A percentile compares a stretch with the other conserved stretches of the same genome.
phyloP scores from a whole-genome alignment of 2,888 invertebrate species.

The Chrysolina americana region DNA sequence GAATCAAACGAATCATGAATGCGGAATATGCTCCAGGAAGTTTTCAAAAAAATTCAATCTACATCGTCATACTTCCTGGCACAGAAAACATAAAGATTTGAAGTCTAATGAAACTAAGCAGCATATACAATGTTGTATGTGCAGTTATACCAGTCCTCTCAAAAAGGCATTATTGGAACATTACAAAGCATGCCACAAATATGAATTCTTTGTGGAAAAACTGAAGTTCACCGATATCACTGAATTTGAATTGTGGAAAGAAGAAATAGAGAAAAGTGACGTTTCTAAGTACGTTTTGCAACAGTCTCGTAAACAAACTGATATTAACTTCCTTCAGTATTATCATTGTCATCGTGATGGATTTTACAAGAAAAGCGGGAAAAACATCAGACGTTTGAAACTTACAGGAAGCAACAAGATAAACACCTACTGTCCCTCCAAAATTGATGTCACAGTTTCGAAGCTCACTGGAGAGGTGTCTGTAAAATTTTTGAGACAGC shows the following conservation, averaged over 20 bases:
- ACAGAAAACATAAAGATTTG: not conserved
- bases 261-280: slow-evolving; percentile 24
- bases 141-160: slow-evolving; percentile 3
- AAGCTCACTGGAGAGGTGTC: slow-evolving; percentile 35
- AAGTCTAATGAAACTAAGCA: not conserved
- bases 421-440: slow-evolving; percentile 54
- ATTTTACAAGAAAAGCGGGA: slow-evolving; percentile 42
- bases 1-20: not conserved
- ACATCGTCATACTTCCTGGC: not conserved
- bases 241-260: slow-evolving; percentile 35
- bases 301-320: slow-evolving; percentile 11
- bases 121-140: slow-evolving; percentile 9
- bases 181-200: slow-evolving; percentile 17
- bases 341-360: slow-evolving; percentile 48
- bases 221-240: slow-evolving; percentile 6
- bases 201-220: slow-evolving; percentile 15
- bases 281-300: slow-evolving; percentile 27
- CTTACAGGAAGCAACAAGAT: slow-evolving; percentile 53
- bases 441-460: slow-evolving; percentile 45
- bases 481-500: slow-evolving; percentile 47
- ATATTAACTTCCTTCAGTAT: slow-evolving; percentile 23
- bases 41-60: slow-evolving; percentile 12
- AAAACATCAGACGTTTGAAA: slow-evolving; percentile 48
- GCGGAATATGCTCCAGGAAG: not conserved
- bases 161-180: slow-evolving; percentile 21